Conservation (phyloP, 1,140 invertebrate genomes). For the Drosophila quadrilineata region DNA sequence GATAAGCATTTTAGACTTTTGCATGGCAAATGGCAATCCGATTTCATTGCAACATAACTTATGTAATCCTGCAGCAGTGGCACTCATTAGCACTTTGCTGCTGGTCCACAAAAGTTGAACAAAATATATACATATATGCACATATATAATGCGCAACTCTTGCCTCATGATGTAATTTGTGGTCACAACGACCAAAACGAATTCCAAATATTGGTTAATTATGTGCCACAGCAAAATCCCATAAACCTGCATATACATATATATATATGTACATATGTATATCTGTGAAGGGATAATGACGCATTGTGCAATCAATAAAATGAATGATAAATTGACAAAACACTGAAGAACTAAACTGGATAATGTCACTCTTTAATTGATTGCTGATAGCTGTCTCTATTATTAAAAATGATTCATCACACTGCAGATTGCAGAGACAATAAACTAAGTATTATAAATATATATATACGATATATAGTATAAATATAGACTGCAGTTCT, state of each 20-base stretch:
- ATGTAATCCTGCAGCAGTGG: conserved; percentile 43
- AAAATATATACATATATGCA: conserved; percentile 60
- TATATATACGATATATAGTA: too few relatives aligned
- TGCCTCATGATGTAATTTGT: conserved; percentile 39
- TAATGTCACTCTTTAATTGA: too few relatives aligned
- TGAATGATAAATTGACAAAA: too few relatives aligned
- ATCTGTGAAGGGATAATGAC: too few relatives aligned
- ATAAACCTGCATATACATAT: too few relatives aligned
- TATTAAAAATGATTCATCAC: too few relatives aligned
- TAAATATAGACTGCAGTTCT: too few relatives aligned
- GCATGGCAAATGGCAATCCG: conserved; percentile 12
- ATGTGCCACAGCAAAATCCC: conserved; percentile 42
- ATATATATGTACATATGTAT: too few relatives aligned
- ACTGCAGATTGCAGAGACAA: too few relatives aligned
- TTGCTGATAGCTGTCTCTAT: too few relatives aligned
- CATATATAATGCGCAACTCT: conserved; percentile 48
- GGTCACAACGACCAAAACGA: conserved; percentile 20
- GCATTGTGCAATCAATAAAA: not conserved
- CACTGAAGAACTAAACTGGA: too few relatives aligned
- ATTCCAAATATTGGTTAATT: conserved; percentile 47
- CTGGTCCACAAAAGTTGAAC: conserved; percentile 12
- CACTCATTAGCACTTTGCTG: conserved; percentile 13
- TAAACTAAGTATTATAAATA: too few relatives aligned
- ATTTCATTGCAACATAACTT: not conserved
- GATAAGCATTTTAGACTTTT: conserved; percentile 14